Percentiles rank a stretch among this genome's conserved stretches.
Conservation (phyloP, 2,113 vertebrate species). For the Tachycineta bicolor region DNA sequence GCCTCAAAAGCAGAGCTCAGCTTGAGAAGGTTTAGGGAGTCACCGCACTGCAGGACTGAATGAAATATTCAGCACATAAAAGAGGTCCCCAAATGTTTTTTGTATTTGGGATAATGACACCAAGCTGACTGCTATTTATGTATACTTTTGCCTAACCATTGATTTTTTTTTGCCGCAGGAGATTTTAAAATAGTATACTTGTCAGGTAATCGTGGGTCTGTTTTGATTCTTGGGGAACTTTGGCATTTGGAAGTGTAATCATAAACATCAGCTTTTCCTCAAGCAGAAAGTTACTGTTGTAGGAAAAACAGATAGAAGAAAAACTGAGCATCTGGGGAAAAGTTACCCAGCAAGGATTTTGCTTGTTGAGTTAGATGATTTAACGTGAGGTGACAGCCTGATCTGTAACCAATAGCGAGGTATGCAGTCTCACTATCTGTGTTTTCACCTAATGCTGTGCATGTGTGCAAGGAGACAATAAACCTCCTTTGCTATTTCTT, state of each 20-base stretch:
- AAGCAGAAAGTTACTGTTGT: not conserved
- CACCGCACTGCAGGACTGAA: slow-evolving; percentile 47
- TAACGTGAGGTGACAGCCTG: not conserved
- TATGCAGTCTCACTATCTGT: not conserved
- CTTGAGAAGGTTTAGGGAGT: slow-evolving; percentile 52
- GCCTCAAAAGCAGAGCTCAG: slow-evolving; percentile 37
- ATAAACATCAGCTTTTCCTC: not conserved
- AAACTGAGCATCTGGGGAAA: not conserved
- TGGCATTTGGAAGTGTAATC: not conserved
- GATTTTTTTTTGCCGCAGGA: not conserved
- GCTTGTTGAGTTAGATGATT: not conserved
- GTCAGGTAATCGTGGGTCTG: not conserved
- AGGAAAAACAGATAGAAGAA: not conserved
- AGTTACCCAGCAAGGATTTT: not conserved
- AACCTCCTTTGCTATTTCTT: not conserved
- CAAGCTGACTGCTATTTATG: slow-evolving; percentile 2
- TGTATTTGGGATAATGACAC: slow-evolving; percentile 1
- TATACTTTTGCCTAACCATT: not conserved
- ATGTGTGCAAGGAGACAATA: not conserved
- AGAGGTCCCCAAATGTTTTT: slow-evolving; percentile 38
- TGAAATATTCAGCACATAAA: slow-evolving; percentile 31
- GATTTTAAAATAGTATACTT: not conserved
- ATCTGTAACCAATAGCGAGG: not conserved
- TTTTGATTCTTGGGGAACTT: not conserved
- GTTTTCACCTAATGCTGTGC: not conserved